Evolutionary conservation across 2,797 vertebrate species (phyloP).

Genomic region (Aulostomus chinensis): DNA sequence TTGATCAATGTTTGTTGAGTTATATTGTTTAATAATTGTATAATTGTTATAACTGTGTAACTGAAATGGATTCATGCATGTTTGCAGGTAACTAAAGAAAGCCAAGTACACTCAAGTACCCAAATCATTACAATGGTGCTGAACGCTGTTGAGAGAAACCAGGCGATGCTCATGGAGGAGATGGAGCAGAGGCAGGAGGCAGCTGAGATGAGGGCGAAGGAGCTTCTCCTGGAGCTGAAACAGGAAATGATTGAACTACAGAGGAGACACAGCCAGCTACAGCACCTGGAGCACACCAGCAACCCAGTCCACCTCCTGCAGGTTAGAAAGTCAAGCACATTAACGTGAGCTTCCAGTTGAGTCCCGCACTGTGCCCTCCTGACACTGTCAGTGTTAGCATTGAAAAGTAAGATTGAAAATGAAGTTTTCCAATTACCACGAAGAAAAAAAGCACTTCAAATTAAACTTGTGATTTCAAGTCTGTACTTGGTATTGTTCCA

Average conservation of each 20-base stretch:
- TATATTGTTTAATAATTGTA: too few species aligned
- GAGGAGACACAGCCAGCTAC: slow-evolving; percentile 29
- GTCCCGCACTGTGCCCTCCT: too few species aligned
- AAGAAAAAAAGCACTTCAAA: too few species aligned
- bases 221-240: slow-evolving; percentile 35
- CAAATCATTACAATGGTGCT: slow-evolving; percentile 33
- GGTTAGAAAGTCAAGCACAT: slow-evolving; percentile 26
- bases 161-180: slow-evolving; percentile 18
- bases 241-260: slow-evolving; percentile 44
- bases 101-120: slow-evolving; percentile 12
- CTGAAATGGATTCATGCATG: accelerated
- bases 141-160: slow-evolving; percentile 15
- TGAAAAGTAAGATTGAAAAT: too few species aligned
- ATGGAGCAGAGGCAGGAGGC: slow-evolving; percentile 24
- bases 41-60: too few species aligned
- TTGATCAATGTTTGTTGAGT: too few species aligned
- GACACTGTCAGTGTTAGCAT: too few species aligned
- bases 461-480: too few species aligned
- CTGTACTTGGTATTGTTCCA: too few species aligned
- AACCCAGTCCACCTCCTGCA: slow-evolving; percentile 53
- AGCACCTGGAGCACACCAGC: slow-evolving; percentile 29
- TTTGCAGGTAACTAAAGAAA: slow-evolving; percentile 29
- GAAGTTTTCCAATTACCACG: too few species aligned
- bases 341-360: too few species aligned
- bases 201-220: slow-evolving; percentile 15